Evolutionary conservation across 2,113 vertebrate genomes (phyloP).

Genomic region (Eulacestoma nigropectus): DNA sequence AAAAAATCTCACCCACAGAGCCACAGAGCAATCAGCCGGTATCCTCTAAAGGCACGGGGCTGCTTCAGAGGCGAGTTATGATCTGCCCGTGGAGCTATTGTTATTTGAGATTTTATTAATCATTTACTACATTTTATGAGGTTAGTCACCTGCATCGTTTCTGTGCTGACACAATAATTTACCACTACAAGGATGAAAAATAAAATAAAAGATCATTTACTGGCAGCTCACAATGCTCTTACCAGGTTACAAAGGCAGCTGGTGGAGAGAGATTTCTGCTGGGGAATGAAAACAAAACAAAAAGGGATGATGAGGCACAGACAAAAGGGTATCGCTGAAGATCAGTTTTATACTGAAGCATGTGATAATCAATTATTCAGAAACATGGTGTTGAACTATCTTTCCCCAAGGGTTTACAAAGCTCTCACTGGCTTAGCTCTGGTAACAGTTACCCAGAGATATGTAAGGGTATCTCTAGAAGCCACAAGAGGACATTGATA

Average conservation of each 20-base stretch:
- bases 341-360: conserved; percentile 52
- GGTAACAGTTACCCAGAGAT: conserved; percentile 36
- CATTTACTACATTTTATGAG: conserved; percentile 66
- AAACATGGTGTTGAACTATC: conserved; percentile 38
- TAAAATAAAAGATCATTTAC: conserved; percentile 69
- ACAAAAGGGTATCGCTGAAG: conserved; percentile 41
- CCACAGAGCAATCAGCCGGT: neutral
- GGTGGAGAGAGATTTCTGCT: conserved; percentile 33
- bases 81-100: conserved; percentile 10
- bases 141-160: conserved; percentile 67
- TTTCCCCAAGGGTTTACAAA: conserved; percentile 54
- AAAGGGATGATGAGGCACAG: conserved; percentile 7
- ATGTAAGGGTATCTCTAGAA: neutral
- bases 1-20: neutral
- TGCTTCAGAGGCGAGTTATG: neutral
- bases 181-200: conserved; percentile 54
- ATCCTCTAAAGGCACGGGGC: neutral
- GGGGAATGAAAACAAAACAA: conserved; percentile 46
- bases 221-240: conserved; percentile 38
- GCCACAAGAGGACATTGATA: neutral
- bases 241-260: conserved; percentile 55
- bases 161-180: conserved; percentile 68
- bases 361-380: conserved; percentile 73
- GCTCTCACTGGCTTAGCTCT: conserved; percentile 4
- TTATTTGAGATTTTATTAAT: conserved; percentile 68